A percentile compares a stretch with the other conserved stretches of the same genome.
Conservation (phyloP, 2,797 vertebrate species). For the Neosilurus mollespiculum region DNA sequence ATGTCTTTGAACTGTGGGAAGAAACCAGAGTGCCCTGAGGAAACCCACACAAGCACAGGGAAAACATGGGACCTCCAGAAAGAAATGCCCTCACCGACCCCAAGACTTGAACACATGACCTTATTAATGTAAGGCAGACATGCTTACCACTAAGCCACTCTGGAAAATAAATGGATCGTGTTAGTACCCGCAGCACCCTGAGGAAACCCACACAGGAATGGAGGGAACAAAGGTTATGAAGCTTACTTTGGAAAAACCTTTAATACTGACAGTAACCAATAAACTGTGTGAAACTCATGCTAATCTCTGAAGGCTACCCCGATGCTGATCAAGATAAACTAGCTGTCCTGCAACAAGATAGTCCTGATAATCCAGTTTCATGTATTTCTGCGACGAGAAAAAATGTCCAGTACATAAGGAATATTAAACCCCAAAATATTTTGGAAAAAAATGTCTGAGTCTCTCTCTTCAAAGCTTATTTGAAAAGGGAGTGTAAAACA, state of each 20-base stretch:
- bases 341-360: neutral
- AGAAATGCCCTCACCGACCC: too few relatives aligned
- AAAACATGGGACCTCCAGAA: too few relatives aligned
- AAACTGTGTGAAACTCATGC: neutral
- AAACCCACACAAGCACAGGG: too few relatives aligned
- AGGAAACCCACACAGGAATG: too few relatives aligned
- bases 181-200: too few relatives aligned
- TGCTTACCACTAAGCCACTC: too few relatives aligned
- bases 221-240: neutral
- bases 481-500: constrained; percentile 17
- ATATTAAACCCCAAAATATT: neutral
- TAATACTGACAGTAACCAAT: neutral
- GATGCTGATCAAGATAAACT: neutral
- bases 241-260: neutral
- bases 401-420: neutral
- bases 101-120: too few relatives aligned
- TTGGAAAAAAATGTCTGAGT: neutral
- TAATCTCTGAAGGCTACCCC: neutral
- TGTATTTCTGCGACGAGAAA: neutral
- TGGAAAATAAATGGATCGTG: neutral
- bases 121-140: too few relatives aligned
- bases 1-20: too few relatives aligned
- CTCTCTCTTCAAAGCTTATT: neutral
- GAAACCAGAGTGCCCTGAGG: too few relatives aligned
- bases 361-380: neutral